phyloP scores from a whole-genome alignment of 2,113 vertebrate genomes.

The Rhinolophus sinicus region DNA sequence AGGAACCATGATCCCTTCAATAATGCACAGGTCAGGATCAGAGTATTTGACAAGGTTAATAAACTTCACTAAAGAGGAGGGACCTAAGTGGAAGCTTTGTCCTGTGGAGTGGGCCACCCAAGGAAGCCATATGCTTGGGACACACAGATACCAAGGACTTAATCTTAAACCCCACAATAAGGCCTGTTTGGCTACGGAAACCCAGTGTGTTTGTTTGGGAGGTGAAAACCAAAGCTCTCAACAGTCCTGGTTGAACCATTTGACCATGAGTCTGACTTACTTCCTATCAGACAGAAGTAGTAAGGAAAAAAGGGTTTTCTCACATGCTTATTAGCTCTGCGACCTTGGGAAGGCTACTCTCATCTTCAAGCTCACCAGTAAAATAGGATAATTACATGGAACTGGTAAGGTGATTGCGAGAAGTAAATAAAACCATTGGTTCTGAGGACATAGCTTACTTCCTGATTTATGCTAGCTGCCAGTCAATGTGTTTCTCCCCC shows the following conservation, averaged over 20 bases:
- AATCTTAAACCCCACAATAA: background rate
- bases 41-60: background rate
- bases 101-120: no score
- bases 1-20: background rate
- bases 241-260: background rate
- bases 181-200: background rate
- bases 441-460: background rate
- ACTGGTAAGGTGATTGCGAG: background rate
- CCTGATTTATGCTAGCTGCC: background rate
- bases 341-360: background rate
- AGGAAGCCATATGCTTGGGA: background rate
- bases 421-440: background rate
- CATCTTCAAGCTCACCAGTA: background rate
- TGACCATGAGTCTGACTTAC: background rate
- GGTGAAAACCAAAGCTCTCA: background rate
- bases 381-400: background rate
- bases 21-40: background rate
- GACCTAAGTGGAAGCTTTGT: background rate
- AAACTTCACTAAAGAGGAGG: background rate
- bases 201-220: background rate
- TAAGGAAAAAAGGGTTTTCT: background rate
- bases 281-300: background rate
- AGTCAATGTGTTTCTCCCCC: background rate
- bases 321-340: background rate
- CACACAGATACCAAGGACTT: background rate